Conservation (phyloP, 2,113 vertebrate genomes). For the Ameiurus melas region DNA sequence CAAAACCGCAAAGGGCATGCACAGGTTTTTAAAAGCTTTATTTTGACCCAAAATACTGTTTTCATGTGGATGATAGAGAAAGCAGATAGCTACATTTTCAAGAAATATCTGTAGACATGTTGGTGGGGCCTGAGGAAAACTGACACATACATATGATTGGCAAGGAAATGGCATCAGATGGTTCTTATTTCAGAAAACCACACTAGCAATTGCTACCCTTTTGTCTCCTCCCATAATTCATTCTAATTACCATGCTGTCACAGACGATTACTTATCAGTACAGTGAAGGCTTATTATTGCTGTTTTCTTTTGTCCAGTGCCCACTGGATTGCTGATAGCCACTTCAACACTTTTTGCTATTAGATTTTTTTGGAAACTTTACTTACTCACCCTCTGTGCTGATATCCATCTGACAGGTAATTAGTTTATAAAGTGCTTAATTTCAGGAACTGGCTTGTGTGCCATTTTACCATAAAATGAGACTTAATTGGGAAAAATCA, state of each 20-base stretch:
- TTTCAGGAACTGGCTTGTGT: conserved; percentile 44
- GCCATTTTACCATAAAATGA: conserved; percentile 49
- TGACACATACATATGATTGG: conserved; percentile 16
- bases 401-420: conserved; percentile 55
- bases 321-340: conserved; percentile 69
- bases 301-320: conserved; percentile 64
- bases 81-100: neutral
- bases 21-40: neutral
- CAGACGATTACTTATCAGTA: conserved; percentile 68
- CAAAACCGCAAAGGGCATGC: neutral
- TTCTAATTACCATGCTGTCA: conserved; percentile 70
- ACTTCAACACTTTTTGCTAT: conserved; percentile 64
- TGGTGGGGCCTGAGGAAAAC: neutral
- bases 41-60: neutral
- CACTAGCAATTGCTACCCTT: conserved; percentile 66
- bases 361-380: conserved; percentile 59
- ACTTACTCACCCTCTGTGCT: conserved; percentile 39
- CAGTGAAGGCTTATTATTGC: conserved; percentile 69
- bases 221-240: conserved; percentile 59
- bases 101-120: neutral
- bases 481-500: conserved; percentile 52
- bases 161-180: conserved; percentile 54
- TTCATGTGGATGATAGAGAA: neutral
- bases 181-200: conserved; percentile 52
- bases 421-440: conserved; percentile 59